Conservation (phyloP, 2,113 vertebrate genomes). For the Gnathonemus echidnorhynchus region DNA sequence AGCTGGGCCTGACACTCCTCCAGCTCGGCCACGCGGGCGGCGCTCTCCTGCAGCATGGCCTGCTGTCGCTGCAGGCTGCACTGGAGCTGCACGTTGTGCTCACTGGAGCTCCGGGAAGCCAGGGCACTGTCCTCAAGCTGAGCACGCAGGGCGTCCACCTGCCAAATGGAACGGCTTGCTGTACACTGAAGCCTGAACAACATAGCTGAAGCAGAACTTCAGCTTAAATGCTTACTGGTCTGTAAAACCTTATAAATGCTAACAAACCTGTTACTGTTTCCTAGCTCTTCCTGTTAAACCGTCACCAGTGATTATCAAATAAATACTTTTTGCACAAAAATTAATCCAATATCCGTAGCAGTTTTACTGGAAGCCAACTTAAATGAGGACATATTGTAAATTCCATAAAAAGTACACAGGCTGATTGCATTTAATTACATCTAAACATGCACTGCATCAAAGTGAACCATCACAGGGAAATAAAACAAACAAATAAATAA, state of each 20-base stretch:
- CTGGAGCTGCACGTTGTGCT: conserved; percentile 78
- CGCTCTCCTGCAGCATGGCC: conserved; percentile 84
- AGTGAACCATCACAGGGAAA: background rate
- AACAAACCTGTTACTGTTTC: background rate
- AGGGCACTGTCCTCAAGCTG: conserved; percentile 66
- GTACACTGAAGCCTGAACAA: background rate
- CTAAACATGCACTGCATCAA: background rate
- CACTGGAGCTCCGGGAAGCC: conserved; percentile 60
- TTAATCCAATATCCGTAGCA: background rate
- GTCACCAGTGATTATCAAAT: background rate
- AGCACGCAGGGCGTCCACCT: conserved; percentile 76
- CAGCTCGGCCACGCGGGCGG: conserved; percentile 71
- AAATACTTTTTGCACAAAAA: background rate
- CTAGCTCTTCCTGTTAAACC: background rate
- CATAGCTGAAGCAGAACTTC: background rate
- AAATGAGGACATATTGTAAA: background rate
- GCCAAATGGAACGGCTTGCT: background rate
- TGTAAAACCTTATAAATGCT: background rate
- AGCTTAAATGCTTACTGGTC: background rate
- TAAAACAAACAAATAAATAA: background rate
- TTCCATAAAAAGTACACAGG: background rate
- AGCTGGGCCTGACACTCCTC: conserved; percentile 81
- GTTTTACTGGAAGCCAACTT: background rate
- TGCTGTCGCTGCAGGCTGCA: conserved; percentile 78
- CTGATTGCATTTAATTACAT: background rate